phyloP scores from a whole-genome alignment of 2,888 invertebrate genomes.

The Dendrolimus houi region DNA sequence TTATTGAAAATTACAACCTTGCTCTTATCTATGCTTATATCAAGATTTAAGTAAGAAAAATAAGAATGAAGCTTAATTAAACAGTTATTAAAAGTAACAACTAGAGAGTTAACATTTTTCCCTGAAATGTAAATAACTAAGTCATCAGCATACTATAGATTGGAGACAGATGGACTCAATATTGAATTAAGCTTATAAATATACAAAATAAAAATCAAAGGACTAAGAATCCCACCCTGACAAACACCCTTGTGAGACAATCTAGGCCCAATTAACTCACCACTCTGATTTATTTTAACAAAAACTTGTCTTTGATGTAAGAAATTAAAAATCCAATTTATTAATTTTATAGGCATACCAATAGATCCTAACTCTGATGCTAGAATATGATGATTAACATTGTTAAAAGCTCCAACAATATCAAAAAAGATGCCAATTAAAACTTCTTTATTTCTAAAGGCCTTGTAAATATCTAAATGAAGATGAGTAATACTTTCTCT shows the following conservation, averaged over 20 bases:
- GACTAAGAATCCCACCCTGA: neutral
- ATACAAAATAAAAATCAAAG: neutral
- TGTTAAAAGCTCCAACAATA: slow-evolving; percentile 2
- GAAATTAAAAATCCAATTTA: slow-evolving; percentile 1
- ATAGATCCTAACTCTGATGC: neutral
- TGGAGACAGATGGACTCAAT: no score
- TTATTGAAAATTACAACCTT: no score
- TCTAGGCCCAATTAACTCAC: neutral
- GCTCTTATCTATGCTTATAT: no score
- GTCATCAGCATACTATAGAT: slow-evolving; percentile 2
- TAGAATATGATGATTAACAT: slow-evolving; percentile 1
- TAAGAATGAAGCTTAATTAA: neutral
- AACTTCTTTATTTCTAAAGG: neutral
- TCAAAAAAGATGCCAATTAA: neutral
- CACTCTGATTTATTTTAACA: slow-evolving; percentile 1
- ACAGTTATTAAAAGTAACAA: neutral
- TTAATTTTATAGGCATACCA: slow-evolving; percentile 1
- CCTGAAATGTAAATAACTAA: neutral
- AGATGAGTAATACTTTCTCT: slow-evolving; percentile 1
- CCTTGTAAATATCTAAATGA: slow-evolving; percentile 1
- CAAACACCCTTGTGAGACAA: neutral
- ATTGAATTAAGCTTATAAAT: neutral
- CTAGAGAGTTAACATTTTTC: neutral
- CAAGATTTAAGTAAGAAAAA: no score
- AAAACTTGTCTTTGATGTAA: slow-evolving; percentile 1